These are phyloP conservation scores for Leucoraja ocellata DNA, from an alignment of 2,797 vertebrate species.

Conservation along the genomic window DNA sequence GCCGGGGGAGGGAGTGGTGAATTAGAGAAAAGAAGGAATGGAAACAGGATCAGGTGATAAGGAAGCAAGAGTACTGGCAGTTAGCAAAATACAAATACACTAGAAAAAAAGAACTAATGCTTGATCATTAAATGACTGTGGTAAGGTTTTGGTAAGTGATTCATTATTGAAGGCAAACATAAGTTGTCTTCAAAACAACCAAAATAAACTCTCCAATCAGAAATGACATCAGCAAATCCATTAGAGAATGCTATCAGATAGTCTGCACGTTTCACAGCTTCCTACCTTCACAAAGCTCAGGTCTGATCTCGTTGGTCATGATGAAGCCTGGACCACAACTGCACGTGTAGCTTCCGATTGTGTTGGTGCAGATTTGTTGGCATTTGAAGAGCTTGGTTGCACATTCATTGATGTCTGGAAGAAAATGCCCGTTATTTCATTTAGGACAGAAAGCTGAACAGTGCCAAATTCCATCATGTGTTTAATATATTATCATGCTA, in stretches of 20 bases:
- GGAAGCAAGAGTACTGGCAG: too few relatives aligned
- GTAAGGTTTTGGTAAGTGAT: not conserved
- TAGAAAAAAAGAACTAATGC: too few relatives aligned
- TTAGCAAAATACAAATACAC: too few relatives aligned
- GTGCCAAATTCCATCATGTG: too few relatives aligned
- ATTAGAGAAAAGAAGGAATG: too few relatives aligned
- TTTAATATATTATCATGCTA: too few relatives aligned
- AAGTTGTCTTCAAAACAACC: not conserved
- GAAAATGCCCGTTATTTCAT: not conserved
- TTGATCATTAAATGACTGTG: not conserved
- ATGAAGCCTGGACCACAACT: not conserved
- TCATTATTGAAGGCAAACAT: not conserved
- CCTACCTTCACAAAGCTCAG: not conserved
- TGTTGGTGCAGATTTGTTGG: not conserved
- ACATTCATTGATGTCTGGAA: not conserved
- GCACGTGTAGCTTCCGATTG: not conserved
- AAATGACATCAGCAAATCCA: too few relatives aligned
- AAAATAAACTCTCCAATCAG: too few relatives aligned
- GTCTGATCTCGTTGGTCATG: not conserved
- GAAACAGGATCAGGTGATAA: too few relatives aligned
- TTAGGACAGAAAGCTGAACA: too few relatives aligned
- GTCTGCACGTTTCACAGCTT: not conserved
- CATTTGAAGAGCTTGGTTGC: not conserved
- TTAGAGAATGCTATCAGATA: not conserved
- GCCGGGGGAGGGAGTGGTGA: too few relatives aligned